Conservation (phyloP, 2,888 invertebrate species). For the Himalopsyche kuldschensis region DNA sequence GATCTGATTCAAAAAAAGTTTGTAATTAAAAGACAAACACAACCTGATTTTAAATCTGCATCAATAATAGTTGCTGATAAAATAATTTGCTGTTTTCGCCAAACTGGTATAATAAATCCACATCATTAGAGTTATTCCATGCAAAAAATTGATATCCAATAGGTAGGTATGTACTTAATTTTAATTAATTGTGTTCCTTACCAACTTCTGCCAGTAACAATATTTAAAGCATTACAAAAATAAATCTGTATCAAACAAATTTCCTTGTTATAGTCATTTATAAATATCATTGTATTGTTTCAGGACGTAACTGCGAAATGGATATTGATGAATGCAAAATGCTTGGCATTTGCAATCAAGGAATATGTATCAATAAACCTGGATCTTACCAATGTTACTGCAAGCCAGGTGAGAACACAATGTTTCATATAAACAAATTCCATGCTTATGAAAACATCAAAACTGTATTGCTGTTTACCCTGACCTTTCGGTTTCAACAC, state of each 20-base stretch:
- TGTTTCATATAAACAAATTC: too few species aligned
- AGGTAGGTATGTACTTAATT: background rate
- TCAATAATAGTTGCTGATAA: too few species aligned
- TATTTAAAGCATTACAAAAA: background rate
- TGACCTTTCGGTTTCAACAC: background rate
- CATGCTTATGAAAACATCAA: too few species aligned
- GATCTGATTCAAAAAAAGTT: too few species aligned
- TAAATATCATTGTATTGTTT: background rate
- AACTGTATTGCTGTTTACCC: background rate
- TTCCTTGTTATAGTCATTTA: background rate
- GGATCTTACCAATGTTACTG: slow-evolving; percentile 86
- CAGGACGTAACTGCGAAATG: slow-evolving; percentile 60
- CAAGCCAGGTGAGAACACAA: slow-evolving; percentile 62
- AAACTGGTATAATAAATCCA: too few species aligned
- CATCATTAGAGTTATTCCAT: too few species aligned
- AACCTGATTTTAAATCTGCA: too few species aligned
- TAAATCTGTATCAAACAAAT: background rate
- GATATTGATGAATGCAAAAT: slow-evolving; percentile 79
- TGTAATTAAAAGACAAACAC: too few species aligned
- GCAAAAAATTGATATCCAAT: background rate
- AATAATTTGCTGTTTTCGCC: too few species aligned
- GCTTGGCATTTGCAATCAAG: slow-evolving; percentile 73
- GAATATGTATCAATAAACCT: slow-evolving; percentile 76
- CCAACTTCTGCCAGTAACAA: background rate
- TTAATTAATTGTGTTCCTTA: background rate